Evolutionary conservation across 2,888 invertebrate species (phyloP).

Genomic region (Diadegma fenestrale): DNA sequence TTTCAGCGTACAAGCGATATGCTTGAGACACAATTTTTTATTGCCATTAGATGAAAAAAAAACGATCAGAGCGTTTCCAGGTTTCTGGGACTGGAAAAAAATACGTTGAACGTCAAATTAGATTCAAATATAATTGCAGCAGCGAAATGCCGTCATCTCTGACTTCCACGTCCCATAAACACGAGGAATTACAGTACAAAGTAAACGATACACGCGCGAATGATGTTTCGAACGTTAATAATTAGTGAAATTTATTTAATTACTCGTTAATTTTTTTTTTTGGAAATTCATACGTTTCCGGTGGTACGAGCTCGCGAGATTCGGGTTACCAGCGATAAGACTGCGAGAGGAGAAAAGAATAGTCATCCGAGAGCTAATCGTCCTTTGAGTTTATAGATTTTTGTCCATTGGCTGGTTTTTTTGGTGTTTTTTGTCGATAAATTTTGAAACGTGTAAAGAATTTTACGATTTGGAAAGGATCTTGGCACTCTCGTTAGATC

Average conservation of each 20-base stretch:
- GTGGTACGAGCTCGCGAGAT: slow-evolving; percentile 23
- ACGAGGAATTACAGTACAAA: slow-evolving; percentile 47
- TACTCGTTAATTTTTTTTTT: not conserved
- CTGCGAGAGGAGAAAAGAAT: not conserved
- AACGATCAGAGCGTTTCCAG: too few relatives aligned
- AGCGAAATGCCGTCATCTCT: not conserved
- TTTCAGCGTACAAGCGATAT: too few relatives aligned
- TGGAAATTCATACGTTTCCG: not conserved
- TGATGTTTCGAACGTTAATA: not conserved
- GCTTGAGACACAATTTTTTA: too few relatives aligned
- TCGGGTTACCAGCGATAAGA: slow-evolving; percentile 51
- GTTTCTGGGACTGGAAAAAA: not conserved
- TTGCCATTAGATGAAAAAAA: too few relatives aligned
- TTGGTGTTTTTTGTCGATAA: not conserved
- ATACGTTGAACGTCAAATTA: slow-evolving; percentile 13
- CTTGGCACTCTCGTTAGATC: slow-evolving; percentile 55
- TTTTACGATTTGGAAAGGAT: slow-evolving; percentile 24
- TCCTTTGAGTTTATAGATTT: slow-evolving; percentile 58
- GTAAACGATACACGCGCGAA: slow-evolving; percentile 36
- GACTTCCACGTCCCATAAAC: slow-evolving; percentile 61
- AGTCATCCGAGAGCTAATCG: slow-evolving; percentile 64
- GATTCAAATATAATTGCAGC: not conserved
- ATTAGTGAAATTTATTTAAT: not conserved
- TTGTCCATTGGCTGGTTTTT: not conserved
- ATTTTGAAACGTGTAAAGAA: not conserved